phyloP scores from a whole-genome alignment of 2,113 vertebrate species.

The Tenrec ecaudatus region DNA sequence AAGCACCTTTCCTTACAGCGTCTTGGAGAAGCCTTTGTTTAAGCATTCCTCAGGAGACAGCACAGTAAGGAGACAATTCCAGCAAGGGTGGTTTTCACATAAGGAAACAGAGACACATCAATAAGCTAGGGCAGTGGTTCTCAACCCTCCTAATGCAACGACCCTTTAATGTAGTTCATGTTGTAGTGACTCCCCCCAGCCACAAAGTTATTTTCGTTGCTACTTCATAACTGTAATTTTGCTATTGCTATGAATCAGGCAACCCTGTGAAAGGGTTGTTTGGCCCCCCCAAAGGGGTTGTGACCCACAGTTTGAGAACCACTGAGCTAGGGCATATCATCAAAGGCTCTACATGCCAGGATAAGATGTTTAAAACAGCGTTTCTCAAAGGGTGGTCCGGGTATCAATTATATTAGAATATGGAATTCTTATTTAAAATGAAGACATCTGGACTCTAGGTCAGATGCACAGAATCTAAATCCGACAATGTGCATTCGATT shows the following conservation, averaged over 20 bases:
- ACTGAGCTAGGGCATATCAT: neutral
- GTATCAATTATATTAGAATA: slow-evolving; percentile 15
- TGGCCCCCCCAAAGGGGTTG: too few species aligned
- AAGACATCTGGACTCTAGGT: neutral
- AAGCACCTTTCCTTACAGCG: slow-evolving; percentile 5
- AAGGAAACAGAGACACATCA: neutral
- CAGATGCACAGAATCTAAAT: slow-evolving; percentile 17
- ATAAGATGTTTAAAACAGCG: neutral
- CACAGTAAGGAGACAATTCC: neutral
- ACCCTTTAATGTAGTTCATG: too few species aligned
- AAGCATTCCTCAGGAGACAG: neutral
- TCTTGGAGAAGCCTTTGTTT: neutral
- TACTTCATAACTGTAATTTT: too few species aligned
- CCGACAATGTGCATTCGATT: slow-evolving; percentile 23
- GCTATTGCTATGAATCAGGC: too few species aligned
- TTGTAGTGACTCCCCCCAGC: too few species aligned
- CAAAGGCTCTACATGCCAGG: neutral
- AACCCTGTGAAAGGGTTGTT: too few species aligned
- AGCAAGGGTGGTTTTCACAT: slow-evolving; percentile 22
- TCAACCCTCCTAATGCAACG: too few species aligned
- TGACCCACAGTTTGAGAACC: too few species aligned
- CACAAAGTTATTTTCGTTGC: too few species aligned
- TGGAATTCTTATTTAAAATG: slow-evolving; percentile 22
- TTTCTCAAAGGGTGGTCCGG: slow-evolving; percentile 26
- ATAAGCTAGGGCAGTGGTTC: neutral